Percentiles rank a stretch among this genome's conserved stretches.
Evolutionary conservation across 2,888 invertebrate genomes (phyloP).

Genomic region (Acrobasis consociella): DNA sequence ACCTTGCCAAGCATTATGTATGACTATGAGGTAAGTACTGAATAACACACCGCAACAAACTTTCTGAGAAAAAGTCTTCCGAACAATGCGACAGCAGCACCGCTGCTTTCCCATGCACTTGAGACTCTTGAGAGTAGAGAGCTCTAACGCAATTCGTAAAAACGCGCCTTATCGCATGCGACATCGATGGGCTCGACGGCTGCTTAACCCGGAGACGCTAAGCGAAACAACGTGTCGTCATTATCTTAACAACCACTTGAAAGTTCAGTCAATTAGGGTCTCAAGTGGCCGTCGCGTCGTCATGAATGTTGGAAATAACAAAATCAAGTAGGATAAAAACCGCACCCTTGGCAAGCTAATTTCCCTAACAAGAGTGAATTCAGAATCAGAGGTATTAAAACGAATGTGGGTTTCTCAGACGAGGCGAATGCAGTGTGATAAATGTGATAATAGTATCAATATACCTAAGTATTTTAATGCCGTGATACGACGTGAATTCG

Average conservation of each 20-base stretch:
- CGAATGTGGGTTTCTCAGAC: too few relatives aligned
- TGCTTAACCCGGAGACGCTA: not conserved
- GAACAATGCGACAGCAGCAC: not conserved
- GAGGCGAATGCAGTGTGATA: too few relatives aligned
- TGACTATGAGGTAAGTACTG: too few relatives aligned
- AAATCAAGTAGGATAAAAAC: too few relatives aligned
- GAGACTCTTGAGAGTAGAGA: slow-evolving; percentile 12
- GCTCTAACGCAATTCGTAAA: slow-evolving; percentile 3
- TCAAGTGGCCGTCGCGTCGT: not conserved
- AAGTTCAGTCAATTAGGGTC: not conserved
- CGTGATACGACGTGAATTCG: too few relatives aligned
- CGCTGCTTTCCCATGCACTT: slow-evolving; percentile 14
- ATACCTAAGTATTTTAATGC: too few relatives aligned
- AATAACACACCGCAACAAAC: not conserved
- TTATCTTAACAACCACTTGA: slow-evolving; percentile 7
- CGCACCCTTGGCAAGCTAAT: too few relatives aligned
- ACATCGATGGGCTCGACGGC: slow-evolving; percentile 11
- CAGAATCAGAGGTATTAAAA: too few relatives aligned
- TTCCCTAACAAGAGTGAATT: too few relatives aligned
- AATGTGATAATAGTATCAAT: too few relatives aligned
- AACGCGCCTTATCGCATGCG: slow-evolving; percentile 5
- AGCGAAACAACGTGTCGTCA: not conserved
- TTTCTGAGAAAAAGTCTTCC: not conserved
- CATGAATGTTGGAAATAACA: too few relatives aligned
- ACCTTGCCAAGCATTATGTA: too few relatives aligned